Conservation (phyloP, 1,140 invertebrate genomes). For the Aricia agestis region DNA sequence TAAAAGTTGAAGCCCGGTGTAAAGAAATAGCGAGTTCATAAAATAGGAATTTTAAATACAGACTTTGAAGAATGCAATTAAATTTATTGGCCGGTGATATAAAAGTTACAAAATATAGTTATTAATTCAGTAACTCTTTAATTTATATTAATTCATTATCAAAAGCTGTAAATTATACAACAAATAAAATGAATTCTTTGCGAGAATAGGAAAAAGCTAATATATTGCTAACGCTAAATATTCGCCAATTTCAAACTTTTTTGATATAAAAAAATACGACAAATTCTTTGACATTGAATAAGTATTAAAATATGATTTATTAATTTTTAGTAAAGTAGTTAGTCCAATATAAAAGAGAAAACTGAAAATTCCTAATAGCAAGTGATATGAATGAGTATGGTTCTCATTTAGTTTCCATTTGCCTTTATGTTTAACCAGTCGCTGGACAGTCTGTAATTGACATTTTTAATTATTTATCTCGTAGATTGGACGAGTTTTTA, state of each 20-base stretch:
- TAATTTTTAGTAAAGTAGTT: too few relatives aligned
- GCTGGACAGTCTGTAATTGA: conserved; percentile 23
- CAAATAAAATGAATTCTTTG: too few relatives aligned
- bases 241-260: too few relatives aligned
- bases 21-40: conserved; percentile 1
- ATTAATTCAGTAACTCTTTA: not conserved
- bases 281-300: too few relatives aligned
- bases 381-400: not conserved
- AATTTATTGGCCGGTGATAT: not conserved
- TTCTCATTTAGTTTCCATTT: not conserved
- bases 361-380: too few relatives aligned
- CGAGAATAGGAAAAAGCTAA: too few relatives aligned
- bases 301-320: too few relatives aligned
- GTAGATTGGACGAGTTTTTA: conserved; percentile 30
- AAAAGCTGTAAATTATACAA: not conserved
- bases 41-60: conserved; percentile 8
- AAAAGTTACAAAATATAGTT: not conserved
- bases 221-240: too few relatives aligned
- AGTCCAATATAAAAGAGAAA: too few relatives aligned
- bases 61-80: not conserved
- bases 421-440: not conserved
- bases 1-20: not conserved
- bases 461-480: conserved; percentile 33
- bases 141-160: not conserved
- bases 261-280: too few relatives aligned